phyloP scores from a whole-genome alignment of 2,113 vertebrate genomes.

The Charina bottae region DNA sequence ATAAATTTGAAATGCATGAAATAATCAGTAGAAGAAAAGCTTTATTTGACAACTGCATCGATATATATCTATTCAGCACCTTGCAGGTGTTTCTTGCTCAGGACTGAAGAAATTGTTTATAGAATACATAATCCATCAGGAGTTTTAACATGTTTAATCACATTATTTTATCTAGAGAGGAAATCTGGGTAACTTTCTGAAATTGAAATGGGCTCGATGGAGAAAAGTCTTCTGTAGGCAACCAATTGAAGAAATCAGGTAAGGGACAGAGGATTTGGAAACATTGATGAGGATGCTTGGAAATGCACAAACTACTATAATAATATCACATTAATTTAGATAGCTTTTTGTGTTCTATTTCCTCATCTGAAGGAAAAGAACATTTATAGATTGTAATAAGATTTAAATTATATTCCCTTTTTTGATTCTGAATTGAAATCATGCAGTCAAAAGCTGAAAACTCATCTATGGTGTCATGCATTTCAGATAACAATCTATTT shows the following conservation, averaged over 20 bases:
- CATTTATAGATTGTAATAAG: background rate
- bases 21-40: background rate
- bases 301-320: background rate
- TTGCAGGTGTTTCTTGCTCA: background rate
- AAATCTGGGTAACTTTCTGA: conserved; percentile 62
- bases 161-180: conserved; percentile 61
- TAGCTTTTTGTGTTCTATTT: background rate
- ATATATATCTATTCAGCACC: background rate
- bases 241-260: conserved; percentile 81
- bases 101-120: too few relatives aligned
- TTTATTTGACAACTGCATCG: background rate
- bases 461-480: background rate
- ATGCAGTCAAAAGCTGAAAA: background rate
- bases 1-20: background rate
- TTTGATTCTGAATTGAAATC: background rate
- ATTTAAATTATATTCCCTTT: background rate
- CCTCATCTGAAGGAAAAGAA: background rate
- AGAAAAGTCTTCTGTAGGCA: conserved; percentile 66
- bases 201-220: conserved; percentile 81
- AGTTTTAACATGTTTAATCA: background rate
- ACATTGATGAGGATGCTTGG: background rate
- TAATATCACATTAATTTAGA: background rate
- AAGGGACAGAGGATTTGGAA: background rate
- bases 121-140: background rate
- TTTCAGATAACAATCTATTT: background rate